A percentile compares a stretch with the other conserved stretches of the same genome.
phyloP scores from a whole-genome alignment of 2,797 vertebrate genomes.

The Smutsia gigantea region DNA sequence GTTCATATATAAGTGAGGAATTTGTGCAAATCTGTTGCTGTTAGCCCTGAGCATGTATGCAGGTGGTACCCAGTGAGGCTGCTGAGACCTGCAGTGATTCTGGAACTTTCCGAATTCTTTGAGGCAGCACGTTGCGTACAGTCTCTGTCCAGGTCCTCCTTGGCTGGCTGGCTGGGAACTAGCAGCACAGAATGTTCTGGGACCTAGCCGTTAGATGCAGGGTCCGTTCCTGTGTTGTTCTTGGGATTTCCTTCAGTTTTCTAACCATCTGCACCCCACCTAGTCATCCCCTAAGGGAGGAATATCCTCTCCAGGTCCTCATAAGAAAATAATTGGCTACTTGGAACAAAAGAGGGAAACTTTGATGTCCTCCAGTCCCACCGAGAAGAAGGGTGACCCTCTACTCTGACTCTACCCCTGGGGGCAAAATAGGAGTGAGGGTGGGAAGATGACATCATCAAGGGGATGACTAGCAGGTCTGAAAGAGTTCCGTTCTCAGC shows the following conservation, averaged over 20 bases:
- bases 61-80: background rate
- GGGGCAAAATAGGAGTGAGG: background rate
- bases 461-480: background rate
- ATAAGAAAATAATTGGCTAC: background rate
- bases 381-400: background rate
- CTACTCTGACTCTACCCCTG: background rate
- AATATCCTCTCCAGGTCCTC: background rate
- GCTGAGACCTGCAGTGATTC: background rate
- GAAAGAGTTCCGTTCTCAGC: background rate
- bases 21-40: background rate
- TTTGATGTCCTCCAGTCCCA: background rate
- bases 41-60: background rate
- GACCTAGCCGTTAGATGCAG: background rate
- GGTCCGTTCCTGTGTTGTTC: background rate
- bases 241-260: background rate
- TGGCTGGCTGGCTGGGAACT: background rate
- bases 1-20: too few relatives aligned
- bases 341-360: background rate
- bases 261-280: background rate
- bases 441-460: background rate
- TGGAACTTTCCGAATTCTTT: background rate
- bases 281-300: background rate
- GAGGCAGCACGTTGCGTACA: accelerated
- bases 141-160: background rate
- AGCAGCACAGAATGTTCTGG: background rate